Conservation (phyloP, 2,113 vertebrate species). For the Dolichotis patagonum region DNA sequence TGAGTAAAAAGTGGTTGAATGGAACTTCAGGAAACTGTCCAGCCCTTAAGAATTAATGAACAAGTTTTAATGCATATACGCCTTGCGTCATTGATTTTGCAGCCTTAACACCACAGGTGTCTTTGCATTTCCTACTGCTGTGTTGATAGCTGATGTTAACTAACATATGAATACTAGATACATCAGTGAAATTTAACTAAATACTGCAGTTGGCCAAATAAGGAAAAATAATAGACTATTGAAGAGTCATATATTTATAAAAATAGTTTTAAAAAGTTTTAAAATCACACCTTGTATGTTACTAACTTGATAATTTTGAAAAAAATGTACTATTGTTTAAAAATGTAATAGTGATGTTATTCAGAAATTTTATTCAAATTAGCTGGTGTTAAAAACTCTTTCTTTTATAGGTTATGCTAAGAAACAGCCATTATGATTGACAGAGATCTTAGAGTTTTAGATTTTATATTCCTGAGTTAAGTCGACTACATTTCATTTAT, state of each 20-base stretch:
- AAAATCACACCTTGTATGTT: background rate
- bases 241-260: background rate
- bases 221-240: background rate
- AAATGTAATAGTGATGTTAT: background rate
- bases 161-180: background rate
- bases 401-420: background rate
- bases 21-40: fast-evolving
- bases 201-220: background rate
- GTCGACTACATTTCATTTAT: background rate
- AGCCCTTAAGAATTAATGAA: background rate
- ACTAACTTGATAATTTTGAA: background rate
- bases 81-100: background rate
- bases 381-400: background rate
- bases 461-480: background rate
- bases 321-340: background rate
- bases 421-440: background rate
- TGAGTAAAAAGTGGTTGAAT: background rate
- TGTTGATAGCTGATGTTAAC: background rate
- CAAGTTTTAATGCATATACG: background rate
- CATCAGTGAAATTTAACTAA: background rate
- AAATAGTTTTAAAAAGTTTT: background rate
- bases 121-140: background rate
- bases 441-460: background rate
- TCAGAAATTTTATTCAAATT: background rate
- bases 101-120: background rate